Evolutionary conservation across 2,888 invertebrate species (phyloP), one percentile per base, ranked within the genome.

Genomic region (Noctua fimbriata): DNA sequence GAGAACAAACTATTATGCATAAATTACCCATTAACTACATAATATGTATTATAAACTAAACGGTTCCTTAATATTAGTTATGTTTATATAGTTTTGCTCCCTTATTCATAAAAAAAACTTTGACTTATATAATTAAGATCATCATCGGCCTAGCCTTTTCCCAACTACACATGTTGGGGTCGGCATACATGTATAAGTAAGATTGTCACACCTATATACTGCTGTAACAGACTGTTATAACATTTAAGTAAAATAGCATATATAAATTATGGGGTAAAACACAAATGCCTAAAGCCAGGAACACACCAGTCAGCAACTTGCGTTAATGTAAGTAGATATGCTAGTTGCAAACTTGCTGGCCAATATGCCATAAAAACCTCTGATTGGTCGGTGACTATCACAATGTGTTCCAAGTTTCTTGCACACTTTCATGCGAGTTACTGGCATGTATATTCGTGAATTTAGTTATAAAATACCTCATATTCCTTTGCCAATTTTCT

Each of bases 21-120:
- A 36, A 60, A 66, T 55, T 71, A 41, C 24, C 9, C 5, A 78
- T 32, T 65, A 55, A 21, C 47, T 41, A 47, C 14, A 67, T 36
- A 44, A 67, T 58, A 36, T 77, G 76, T 76, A 44, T 7, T 24
- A 28, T 18, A 32, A 12, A 36, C 24, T 58, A 32, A 77, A 36
- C 12, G 2, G 47, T 77, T 58, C 24, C 12, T 24, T 49, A 28
- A 36, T 36, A 67, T 67, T 47, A 47, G 3, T 36, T 65, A 69
- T 60, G 32, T 52, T 58, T 73, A 58, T 32, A 58, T 41, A 24
- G n/a, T 67, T 44, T 41, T 28, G 32, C 32, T 28, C 24, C 47
- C 7, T 32, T 58, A n/a, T 47, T 58, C 14, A 32, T 65, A 32
- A 52, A 47, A 47, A 49, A 47, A 49, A 47, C 60, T 60, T 28